Evolutionary conservation across 2,113 vertebrate species (phyloP).

Genomic region (Nothobranchius furzeri): DNA sequence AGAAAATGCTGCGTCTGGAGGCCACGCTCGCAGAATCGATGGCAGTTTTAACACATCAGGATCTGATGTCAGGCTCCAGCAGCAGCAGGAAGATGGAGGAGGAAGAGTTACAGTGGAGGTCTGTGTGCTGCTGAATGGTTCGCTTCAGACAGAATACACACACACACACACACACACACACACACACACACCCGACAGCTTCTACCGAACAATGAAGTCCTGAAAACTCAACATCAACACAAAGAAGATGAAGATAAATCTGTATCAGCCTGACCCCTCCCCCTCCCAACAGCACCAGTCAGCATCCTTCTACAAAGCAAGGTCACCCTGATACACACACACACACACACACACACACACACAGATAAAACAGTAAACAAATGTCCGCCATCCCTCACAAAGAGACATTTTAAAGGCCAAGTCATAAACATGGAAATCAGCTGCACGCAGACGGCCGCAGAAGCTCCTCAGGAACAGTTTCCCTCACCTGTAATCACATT

Average conservation of each 20-base stretch:
- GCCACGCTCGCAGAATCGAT: not conserved
- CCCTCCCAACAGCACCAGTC: slow-evolving; percentile 42
- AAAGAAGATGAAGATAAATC: not conserved
- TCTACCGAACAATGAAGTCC: too few species aligned
- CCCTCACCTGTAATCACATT: too few species aligned
- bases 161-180: not conserved
- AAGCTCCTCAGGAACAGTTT: too few species aligned
- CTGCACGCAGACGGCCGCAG: not conserved
- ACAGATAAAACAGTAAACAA: not conserved
- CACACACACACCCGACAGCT: not conserved
- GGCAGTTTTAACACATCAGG: not conserved
- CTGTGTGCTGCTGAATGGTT: slow-evolving; percentile 15
- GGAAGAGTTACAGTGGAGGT: not conserved
- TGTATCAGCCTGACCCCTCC: slow-evolving; percentile 17
- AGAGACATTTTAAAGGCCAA: not conserved
- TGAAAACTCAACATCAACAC: not conserved
- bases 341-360: not conserved
- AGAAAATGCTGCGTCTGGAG: slow-evolving; percentile 17
- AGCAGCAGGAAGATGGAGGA: slow-evolving; percentile 17
- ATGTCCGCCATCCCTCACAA: not conserved
- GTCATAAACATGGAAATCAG: slow-evolving; percentile 33
- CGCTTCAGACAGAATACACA: not conserved
- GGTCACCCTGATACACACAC: slow-evolving; percentile 49
- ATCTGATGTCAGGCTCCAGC: slow-evolving; percentile 39
- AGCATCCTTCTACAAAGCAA: slow-evolving; percentile 62